A percentile compares a stretch with the other conserved stretches of the same genome.
Evolutionary conservation across 2,113 vertebrate species (phyloP).

Genomic region (Dipodomys ordii): DNA sequence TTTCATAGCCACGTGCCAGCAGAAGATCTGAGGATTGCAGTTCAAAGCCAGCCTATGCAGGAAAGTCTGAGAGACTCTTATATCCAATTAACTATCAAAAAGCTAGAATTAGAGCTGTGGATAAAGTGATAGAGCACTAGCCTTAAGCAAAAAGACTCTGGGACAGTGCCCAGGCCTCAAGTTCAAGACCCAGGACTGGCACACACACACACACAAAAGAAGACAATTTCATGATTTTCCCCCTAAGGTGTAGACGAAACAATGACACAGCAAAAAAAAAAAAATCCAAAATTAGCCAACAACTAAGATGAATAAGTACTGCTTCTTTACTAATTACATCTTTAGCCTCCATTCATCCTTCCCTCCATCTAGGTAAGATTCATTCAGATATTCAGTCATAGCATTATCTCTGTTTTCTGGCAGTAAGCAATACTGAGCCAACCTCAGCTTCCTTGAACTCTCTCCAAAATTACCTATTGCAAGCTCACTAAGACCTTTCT

Average conservation of each 20-base stretch:
- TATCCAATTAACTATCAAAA: too few species aligned
- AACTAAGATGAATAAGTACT: background rate
- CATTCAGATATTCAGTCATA: background rate
- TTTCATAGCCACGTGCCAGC: background rate
- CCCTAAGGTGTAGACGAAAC: background rate
- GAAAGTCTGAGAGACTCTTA: too few species aligned
- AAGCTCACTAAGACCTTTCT: background rate
- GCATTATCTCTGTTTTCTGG: background rate
- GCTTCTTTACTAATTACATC: background rate
- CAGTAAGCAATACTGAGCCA: background rate
- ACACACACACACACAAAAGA: too few species aligned
- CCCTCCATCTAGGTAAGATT: background rate
- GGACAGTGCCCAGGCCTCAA: too few species aligned
- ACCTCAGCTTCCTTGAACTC: background rate
- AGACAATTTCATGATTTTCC: too few species aligned
- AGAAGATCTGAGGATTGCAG: too few species aligned
- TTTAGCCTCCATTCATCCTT: background rate
- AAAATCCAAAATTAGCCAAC: background rate
- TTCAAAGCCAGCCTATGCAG: too few species aligned
- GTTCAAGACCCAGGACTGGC: too few species aligned
- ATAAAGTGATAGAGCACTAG: too few species aligned
- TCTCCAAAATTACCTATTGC: background rate
- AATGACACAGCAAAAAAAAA: background rate
- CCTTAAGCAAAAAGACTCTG: too few species aligned
- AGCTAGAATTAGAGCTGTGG: too few species aligned